Percentiles rank a stretch among this genome's conserved stretches.
Evolutionary conservation across 2,113 vertebrate genomes (phyloP).

Genomic region (Paraplagusia blochii): DNA sequence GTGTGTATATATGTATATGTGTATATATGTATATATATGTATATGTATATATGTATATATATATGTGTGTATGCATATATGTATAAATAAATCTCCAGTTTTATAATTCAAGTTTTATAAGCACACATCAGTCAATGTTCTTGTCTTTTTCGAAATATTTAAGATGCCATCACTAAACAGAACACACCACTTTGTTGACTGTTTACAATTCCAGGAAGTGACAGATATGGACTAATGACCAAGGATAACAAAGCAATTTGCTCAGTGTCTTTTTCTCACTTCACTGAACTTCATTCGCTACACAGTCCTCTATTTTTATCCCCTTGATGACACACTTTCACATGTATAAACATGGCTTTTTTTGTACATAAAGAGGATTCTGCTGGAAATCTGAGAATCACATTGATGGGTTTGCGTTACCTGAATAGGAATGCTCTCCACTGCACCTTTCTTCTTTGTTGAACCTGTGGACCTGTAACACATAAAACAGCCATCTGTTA

Average conservation of each 20-base stretch:
- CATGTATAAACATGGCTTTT: not conserved
- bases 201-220: not conserved
- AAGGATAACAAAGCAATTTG: not conserved
- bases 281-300: not conserved
- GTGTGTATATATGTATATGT: too few relatives aligned
- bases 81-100: too few relatives aligned
- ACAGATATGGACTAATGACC: not conserved
- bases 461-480: slow-evolving; percentile 79
- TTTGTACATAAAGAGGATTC: not conserved
- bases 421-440: slow-evolving; percentile 85
- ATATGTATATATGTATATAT: too few relatives aligned
- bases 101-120: not conserved
- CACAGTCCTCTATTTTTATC: not conserved
- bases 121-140: not conserved
- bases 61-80: too few relatives aligned
- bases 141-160: not conserved
- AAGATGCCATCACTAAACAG: not conserved
- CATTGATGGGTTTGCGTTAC: slow-evolving; percentile 52
- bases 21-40: too few relatives aligned
- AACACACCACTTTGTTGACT: too few relatives aligned
- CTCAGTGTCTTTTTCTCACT: not conserved
- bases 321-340: not conserved
- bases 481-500: slow-evolving; percentile 31
- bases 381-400: not conserved
- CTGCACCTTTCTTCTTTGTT: slow-evolving; percentile 79